These are phyloP conservation scores for Cepaea nemoralis DNA, from an alignment of 1,140 invertebrate genomes.

Conservation along the genomic window DNA sequence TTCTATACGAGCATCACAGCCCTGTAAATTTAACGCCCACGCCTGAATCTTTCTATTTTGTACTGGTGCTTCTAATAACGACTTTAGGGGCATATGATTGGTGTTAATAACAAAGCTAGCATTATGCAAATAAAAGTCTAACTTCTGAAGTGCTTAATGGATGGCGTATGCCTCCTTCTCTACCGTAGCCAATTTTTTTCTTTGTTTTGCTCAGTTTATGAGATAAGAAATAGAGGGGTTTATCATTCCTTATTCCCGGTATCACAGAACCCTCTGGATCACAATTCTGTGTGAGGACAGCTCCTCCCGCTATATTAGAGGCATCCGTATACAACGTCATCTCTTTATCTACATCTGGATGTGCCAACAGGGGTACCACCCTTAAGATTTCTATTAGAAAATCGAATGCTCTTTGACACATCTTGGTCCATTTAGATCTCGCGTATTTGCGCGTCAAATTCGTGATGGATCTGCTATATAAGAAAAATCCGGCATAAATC, in stretches of 20 bases:
- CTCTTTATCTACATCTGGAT: too few relatives aligned
- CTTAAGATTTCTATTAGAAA: too few relatives aligned
- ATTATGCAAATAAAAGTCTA: neutral
- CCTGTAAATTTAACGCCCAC: neutral
- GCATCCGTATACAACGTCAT: neutral
- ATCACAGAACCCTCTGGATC: neutral
- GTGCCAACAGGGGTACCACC: too few relatives aligned
- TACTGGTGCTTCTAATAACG: neutral
- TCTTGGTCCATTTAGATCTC: too few relatives aligned
- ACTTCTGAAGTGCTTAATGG: neutral
- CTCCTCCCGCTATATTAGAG: neutral
- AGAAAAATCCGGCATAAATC: too few relatives aligned
- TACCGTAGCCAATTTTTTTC: neutral
- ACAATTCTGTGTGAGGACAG: neutral
- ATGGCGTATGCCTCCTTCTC: neutral
- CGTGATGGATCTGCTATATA: too few relatives aligned
- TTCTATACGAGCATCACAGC: neutral
- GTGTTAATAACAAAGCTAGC: neutral
- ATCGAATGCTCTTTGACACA: too few relatives aligned
- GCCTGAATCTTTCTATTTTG: neutral
- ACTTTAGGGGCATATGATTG: neutral
- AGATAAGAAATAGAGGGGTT: neutral
- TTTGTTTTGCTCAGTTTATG: neutral
- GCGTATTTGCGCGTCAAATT: too few relatives aligned
- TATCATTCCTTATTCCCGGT: neutral